phyloP scores from a whole-genome alignment of 1,140 invertebrate species.

The Chlorops oryzae region DNA sequence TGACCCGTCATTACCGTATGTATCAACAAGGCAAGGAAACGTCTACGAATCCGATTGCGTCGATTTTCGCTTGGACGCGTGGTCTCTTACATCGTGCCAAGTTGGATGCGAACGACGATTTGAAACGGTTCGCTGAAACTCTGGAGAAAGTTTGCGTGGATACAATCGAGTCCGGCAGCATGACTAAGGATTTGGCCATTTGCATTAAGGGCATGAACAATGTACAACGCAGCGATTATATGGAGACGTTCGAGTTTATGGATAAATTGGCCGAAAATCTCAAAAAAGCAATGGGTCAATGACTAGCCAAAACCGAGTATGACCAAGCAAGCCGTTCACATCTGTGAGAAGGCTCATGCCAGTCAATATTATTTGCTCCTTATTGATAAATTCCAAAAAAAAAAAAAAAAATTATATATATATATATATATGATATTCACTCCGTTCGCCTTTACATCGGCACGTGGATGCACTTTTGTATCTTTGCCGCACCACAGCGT shows the following conservation, averaged over 20 bases:
- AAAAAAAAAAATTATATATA: too few relatives aligned
- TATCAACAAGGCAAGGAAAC: conserved; percentile 96
- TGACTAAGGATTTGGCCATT: conserved; percentile 99
- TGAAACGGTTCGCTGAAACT: conserved; percentile 72
- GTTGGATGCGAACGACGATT: conserved; percentile 74
- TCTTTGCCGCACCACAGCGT: too few relatives aligned
- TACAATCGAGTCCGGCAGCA: conserved; percentile 87
- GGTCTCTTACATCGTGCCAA: conserved; percentile 89
- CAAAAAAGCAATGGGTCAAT: conserved; percentile 56
- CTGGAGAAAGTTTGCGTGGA: conserved; percentile 88
- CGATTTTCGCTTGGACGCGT: conserved; percentile 96
- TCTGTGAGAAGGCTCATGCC: conserved; percentile 17
- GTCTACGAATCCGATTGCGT: conserved; percentile 97
- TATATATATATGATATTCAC: too few relatives aligned
- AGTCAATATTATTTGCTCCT: neutral
- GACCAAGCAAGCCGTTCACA: conserved; percentile 23
- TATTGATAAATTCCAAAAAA: too few relatives aligned
- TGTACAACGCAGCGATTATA: conserved; percentile 80
- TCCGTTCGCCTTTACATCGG: too few relatives aligned
- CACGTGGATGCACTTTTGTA: too few relatives aligned
- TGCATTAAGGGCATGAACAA: conserved; percentile 90
- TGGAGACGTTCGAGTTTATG: conserved; percentile 97
- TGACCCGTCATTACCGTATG: conserved; percentile 89
- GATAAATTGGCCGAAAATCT: conserved; percentile 93
- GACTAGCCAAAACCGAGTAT: conserved; percentile 18